Evolutionary conservation across 2,113 vertebrate species (phyloP), one percentile per base, ranked within the genome.

Genomic region (Nyctereutes procyonoides): DNA sequence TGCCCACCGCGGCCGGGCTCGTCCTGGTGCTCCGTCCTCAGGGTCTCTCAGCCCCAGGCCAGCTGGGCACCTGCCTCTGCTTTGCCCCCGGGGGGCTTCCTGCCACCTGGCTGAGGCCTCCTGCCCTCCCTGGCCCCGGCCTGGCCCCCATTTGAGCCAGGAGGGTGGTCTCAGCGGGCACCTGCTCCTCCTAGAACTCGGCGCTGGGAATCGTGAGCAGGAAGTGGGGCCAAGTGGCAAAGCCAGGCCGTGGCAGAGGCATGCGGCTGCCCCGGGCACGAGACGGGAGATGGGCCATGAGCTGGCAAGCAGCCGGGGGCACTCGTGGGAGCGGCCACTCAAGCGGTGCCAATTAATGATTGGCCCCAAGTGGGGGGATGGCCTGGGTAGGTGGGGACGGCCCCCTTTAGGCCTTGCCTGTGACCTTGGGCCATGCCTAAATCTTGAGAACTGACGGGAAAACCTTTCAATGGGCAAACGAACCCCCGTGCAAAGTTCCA

Each of bases 221-320:
- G 55, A 35, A 10, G 53, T 26, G 32, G 51, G 43, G 38, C 26
- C 1, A 2, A 35, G 63, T 17, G 16, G 79, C 7, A 4, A 2
- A 79, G 53, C 83, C 13, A 8, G 77, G 77, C 83, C 92, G 0
- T 0, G 53, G 63, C n/a, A 38, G 93, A 92, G 91, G 96, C 48
- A 28, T 2, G 32, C 5, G 19, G 94, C 89, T 30, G 71, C 91
- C 88, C 84, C 2, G 32, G 43, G 88, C 96, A 56, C 0, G 4
- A 73, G 90, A 28, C 20, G n/a, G 55, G 90, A 74, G 87, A 96
- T 1, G 0, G 63, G 71, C 86, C 93, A 6, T 4, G 73, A 60
- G 92, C 51, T 86, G 97, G 94, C 95, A 93, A 83, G 95, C 38
- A 32, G 90, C 96, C n/a, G 38, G 96, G 82, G 92, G 86, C 35